Percentiles rank a stretch among this genome's conserved stretches.
phyloP scores from a whole-genome alignment of 2,113 vertebrate genomes.

The Oxyruncus cristatus region DNA sequence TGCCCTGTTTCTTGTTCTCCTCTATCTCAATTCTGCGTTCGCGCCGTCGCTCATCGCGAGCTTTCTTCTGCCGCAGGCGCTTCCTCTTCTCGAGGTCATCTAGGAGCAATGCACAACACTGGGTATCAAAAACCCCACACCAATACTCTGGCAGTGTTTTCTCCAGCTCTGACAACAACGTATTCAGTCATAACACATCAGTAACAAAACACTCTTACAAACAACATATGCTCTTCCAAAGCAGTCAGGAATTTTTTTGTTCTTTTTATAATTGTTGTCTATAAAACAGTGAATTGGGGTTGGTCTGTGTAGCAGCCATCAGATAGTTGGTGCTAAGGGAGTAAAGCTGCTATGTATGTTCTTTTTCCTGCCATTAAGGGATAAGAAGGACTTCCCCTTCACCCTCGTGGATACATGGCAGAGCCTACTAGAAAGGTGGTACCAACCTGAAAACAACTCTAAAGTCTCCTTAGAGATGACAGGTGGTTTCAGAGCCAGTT shows the following conservation, averaged over 20 bases:
- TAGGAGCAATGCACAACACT: constrained; percentile 36
- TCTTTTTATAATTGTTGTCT: background rate
- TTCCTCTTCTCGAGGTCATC: constrained; percentile 95
- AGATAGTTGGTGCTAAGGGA: background rate
- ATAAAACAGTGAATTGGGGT: background rate
- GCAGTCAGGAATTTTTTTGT: background rate
- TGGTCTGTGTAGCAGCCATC: background rate
- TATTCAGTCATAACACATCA: background rate
- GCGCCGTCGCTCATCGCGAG: constrained; percentile 89
- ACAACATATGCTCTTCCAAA: background rate
- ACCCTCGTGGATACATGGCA: background rate
- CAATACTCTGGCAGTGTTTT: background rate
- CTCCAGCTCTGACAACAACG: background rate
- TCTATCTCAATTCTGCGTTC: constrained; percentile 96
- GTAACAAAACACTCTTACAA: background rate
- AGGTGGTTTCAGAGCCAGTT: constrained; percentile 90
- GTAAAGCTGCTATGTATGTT: background rate
- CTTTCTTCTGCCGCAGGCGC: constrained; percentile 92
- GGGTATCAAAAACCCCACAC: background rate
- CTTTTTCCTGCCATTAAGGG: background rate
- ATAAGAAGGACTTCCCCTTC: background rate
- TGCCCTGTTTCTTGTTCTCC: constrained; percentile 96
- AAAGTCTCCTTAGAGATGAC: constrained; percentile 91
- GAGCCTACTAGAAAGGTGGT: background rate
- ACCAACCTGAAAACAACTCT: constrained; percentile 89